Evolutionary conservation across 2,888 invertebrate genomes (phyloP).

Genomic region (Drosophila engyochracea): DNA sequence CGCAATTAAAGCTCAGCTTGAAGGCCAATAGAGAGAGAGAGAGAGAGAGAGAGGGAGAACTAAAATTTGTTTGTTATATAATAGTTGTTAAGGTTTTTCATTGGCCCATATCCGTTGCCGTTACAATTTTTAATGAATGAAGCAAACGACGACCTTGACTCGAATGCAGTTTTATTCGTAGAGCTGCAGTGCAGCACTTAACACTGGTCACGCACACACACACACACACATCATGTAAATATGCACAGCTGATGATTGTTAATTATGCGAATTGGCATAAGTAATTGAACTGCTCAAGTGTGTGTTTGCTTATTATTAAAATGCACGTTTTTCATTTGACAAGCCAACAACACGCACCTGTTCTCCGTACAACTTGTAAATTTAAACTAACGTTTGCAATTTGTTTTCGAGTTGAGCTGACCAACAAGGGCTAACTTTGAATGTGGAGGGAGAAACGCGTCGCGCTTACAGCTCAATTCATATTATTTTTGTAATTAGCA

Average conservation of each 20-base stretch:
- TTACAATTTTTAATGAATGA: constrained; percentile 45
- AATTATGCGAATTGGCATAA: constrained; percentile 51
- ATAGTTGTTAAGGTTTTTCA: constrained; percentile 13
- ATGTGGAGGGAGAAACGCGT: not conserved
- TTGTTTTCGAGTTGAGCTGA: constrained; percentile 17
- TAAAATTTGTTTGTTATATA: constrained; percentile 26
- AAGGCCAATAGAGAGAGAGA: not conserved
- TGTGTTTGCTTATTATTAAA: not conserved
- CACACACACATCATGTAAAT: constrained; percentile 42
- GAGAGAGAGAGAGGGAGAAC: not conserved
- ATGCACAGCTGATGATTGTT: constrained; percentile 73
- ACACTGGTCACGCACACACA: constrained; percentile 38
- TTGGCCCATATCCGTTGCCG: constrained; percentile 25
- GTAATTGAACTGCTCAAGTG: constrained; percentile 13
- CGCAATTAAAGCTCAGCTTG: constrained; percentile 38
- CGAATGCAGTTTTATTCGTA: constrained; percentile 51
- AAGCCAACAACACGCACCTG: constrained; percentile 55
- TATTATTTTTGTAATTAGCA: constrained; percentile 14
- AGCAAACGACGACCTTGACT: constrained; percentile 61
- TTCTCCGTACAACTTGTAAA: constrained; percentile 45
- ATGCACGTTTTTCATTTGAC: constrained; percentile 17
- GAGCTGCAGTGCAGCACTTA: constrained; percentile 29
- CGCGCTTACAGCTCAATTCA: constrained; percentile 12
- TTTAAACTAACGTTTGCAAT: constrained; percentile 46
- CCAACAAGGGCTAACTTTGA: constrained; percentile 29